Conservation (phyloP, 37 sponge, comb jelly and placozoan species). For the Geodia barretti region DNA sequence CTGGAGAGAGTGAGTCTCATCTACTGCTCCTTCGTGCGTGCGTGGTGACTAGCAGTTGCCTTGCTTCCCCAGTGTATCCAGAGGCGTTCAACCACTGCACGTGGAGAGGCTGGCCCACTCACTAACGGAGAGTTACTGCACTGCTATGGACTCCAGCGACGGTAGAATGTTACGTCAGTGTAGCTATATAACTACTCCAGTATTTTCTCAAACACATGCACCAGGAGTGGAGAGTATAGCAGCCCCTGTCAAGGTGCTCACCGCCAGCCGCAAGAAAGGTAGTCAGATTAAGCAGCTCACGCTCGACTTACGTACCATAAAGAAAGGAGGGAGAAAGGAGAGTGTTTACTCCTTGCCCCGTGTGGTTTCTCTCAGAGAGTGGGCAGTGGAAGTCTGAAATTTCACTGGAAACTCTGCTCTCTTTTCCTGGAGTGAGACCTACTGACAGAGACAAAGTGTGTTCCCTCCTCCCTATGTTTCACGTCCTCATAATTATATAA, state of each 20-base stretch:
- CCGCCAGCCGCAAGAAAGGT: conserved; percentile 33
- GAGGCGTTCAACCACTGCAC: not conserved
- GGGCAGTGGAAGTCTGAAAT: conserved; percentile 58
- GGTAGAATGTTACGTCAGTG: no score
- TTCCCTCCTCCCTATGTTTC: no score
- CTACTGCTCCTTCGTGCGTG: not conserved
- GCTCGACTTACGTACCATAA: no score
- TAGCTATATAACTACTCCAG: not conserved
- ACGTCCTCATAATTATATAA: no score
- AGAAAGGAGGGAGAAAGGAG: no score
- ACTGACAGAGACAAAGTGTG: conserved; percentile 8
- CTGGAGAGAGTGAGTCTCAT: conserved; percentile 6
- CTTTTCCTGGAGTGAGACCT: conserved; percentile 30
- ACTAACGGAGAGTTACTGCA: conserved; percentile 13
- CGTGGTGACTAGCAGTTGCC: not conserved
- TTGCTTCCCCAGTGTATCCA: not conserved
- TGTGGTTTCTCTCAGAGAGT: conserved; percentile 36
- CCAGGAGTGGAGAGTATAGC: conserved; percentile 30
- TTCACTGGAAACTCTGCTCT: conserved; percentile 28
- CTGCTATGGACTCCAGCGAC: not conserved
- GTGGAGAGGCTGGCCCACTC: not conserved
- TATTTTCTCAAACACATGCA: not conserved
- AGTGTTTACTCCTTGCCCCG: no score
- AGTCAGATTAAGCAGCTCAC: no score
- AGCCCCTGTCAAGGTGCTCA: conserved; percentile 1